Evolutionary conservation across 2,797 vertebrate genomes (phyloP), one percentile per base, ranked within the genome.

Genomic region (Xenopus petersii): DNA sequence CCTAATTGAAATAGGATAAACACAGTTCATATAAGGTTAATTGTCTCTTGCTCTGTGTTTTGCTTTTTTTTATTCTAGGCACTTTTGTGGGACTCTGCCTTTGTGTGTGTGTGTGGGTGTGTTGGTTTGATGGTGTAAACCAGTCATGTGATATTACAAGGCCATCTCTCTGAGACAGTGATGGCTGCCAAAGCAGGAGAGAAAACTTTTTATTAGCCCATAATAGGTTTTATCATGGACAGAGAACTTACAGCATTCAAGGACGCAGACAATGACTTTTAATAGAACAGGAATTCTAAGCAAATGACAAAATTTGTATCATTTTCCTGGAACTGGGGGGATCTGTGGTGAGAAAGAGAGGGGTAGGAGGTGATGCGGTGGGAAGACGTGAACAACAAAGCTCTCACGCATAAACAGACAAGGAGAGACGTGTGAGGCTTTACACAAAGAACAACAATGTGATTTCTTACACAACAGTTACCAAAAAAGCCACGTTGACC

Each of bases 221-320:
- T 51, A 72, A 77, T 77, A 72, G 10, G 33, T 72, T 72, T 77
- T 72, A 72, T 77, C 70, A 67, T 46, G 17, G 36, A 30, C 26
- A 16, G 13, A 33, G 26, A 70, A 75, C 55, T 64, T 36, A 42
- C 42, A 60, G 42, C 48, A 72, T 56, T 68, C 75, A 77, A 77
- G 75, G 75, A 62, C 75, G 7, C 17, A 62, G 51, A 70, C 67
- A 62, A 30, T 26, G 72, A 62, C 64, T 67, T 72, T 55, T 72
- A 72, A 72, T 72, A 77, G 70, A 66, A 61, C 58, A 62, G 64
- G 30, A 72, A 63, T 77, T 67, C 49, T 12, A 59, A 66, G 56
- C 30, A 68, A 58, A 70, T 17, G 36, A 47, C 13, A 60, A 71
- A 21, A 48, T n/a, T 26, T 77, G 69, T 62, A 36, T 70, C 33